These are phyloP conservation scores for Polietes domitor DNA, from an alignment of 2,888 invertebrate species.

Conservation along the genomic window DNA sequence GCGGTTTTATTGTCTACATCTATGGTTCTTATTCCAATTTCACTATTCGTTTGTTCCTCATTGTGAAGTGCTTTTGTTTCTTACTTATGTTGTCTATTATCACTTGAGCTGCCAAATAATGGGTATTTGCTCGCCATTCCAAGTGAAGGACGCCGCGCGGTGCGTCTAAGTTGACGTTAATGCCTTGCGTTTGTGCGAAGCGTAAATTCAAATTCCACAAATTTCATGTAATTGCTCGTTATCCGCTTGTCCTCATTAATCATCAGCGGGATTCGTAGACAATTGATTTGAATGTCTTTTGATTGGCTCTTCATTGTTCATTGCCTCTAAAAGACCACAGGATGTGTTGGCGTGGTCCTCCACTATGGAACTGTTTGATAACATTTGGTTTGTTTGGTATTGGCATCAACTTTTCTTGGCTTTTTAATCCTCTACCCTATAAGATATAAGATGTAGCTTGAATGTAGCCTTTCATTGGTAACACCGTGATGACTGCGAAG, in stretches of 20 bases:
- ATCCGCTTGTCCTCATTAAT: constrained; percentile 47
- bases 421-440: too few species aligned
- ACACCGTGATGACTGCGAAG: too few species aligned
- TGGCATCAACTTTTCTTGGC: too few species aligned
- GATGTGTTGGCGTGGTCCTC: too few species aligned
- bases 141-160: not conserved
- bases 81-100: not conserved
- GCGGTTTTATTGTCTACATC: not conserved
- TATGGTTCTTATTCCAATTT: constrained; percentile 1
- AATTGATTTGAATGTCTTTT: constrained; percentile 50
- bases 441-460: too few species aligned
- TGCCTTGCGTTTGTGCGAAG: not conserved
- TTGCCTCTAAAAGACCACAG: too few species aligned
- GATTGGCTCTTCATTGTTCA: constrained; percentile 16
- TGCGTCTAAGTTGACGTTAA: not conserved
- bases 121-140: not conserved
- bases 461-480: too few species aligned
- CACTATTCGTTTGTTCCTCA: not conserved
- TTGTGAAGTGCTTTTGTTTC: not conserved
- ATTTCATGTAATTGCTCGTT: constrained; percentile 46
- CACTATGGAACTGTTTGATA: too few species aligned
- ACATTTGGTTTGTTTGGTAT: too few species aligned
- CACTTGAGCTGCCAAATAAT: not conserved
- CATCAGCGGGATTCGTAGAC: constrained; percentile 1
- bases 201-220: constrained; percentile 19